These are phyloP conservation scores for Pedionomus torquatus DNA, from an alignment of 2,113 vertebrate genomes.

Conservation along the genomic window DNA sequence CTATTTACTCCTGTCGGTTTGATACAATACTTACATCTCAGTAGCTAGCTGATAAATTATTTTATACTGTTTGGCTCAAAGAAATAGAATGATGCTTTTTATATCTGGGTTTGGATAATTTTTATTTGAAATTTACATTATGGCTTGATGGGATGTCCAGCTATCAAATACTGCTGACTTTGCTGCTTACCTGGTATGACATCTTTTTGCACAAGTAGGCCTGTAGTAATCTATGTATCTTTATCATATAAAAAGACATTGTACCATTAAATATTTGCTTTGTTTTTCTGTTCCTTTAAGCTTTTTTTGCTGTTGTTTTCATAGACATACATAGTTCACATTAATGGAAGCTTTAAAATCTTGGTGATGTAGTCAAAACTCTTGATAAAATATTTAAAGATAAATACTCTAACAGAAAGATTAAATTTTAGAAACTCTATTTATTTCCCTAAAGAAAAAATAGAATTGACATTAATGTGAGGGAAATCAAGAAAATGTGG, in stretches of 20 bases:
- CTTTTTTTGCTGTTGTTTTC: neutral
- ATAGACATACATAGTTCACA: neutral
- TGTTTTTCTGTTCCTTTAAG: neutral
- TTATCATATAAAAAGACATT: neutral
- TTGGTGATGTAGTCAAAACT: neutral
- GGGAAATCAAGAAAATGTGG: neutral
- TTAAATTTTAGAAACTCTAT: neutral
- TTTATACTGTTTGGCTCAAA: neutral
- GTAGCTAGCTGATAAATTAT: neutral
- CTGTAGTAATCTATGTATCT: neutral
- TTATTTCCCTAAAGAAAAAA: neutral
- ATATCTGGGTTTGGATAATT: neutral
- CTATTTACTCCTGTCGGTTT: neutral
- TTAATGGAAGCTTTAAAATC: neutral
- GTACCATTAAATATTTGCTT: neutral
- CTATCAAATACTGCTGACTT: neutral
- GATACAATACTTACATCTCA: neutral
- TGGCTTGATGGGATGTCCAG: neutral
- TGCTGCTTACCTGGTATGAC: neutral
- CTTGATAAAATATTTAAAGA: neutral
- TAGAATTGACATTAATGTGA: neutral
- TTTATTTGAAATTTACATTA: neutral
- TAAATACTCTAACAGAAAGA: neutral
- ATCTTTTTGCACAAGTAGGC: neutral
- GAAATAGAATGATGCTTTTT: neutral